These are phyloP conservation scores for Melipona bicolor DNA, from an alignment of 2,888 invertebrate species.

Conservation along the genomic window DNA sequence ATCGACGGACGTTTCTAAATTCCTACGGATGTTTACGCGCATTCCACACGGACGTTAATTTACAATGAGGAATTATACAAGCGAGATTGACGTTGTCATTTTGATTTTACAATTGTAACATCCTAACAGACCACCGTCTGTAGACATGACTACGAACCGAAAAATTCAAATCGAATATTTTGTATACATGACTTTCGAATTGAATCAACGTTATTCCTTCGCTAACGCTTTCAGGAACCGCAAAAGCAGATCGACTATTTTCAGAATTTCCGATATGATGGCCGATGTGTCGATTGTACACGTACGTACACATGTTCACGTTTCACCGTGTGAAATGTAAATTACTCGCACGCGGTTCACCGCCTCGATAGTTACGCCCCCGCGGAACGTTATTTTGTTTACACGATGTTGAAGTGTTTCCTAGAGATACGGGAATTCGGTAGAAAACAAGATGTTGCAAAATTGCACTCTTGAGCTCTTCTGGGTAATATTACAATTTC, in stretches of 20 bases:
- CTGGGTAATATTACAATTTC: no score
- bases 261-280: background rate
- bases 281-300: background rate
- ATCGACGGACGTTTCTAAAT: no score
- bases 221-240: background rate
- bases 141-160: no score
- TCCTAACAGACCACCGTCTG: no score
- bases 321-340: background rate
- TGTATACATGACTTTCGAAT: background rate
- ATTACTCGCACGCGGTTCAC: background rate
- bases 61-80: no score
- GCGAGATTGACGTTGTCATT: no score
- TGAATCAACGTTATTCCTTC: background rate
- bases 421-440: background rate
- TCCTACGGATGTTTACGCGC: no score
- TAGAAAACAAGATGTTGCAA: no score
- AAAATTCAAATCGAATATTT: background rate
- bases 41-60: accelerated
- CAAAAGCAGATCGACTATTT: background rate
- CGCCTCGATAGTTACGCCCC: background rate
- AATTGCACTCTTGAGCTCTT: no score
- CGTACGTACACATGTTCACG: background rate
- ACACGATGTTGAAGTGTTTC: background rate
- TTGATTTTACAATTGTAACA: no score
- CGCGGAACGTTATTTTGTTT: background rate